A percentile compares a stretch with the other conserved stretches of the same genome.
phyloP scores from a whole-genome alignment of 2,113 vertebrate species.

The Ctenomys sociabilis region DNA sequence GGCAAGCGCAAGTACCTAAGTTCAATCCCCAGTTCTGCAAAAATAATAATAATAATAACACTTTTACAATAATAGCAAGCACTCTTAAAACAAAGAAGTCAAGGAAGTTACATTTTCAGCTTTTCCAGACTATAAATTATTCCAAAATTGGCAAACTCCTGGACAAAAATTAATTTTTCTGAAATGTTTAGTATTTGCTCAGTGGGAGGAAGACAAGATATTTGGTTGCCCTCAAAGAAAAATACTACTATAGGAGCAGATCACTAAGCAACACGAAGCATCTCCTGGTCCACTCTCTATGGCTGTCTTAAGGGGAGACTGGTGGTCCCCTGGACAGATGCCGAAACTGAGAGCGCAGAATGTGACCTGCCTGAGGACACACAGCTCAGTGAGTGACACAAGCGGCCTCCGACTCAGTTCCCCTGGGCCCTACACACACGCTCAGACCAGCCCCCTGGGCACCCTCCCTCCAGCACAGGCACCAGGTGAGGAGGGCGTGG shows the following conservation, averaged over 20 bases:
- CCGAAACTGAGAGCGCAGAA: too few species aligned
- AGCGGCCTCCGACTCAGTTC: too few species aligned
- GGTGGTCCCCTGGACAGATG: too few species aligned
- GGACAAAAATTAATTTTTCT: conserved; percentile 32
- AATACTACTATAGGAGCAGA: background rate
- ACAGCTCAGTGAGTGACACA: too few species aligned
- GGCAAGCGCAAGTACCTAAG: too few species aligned
- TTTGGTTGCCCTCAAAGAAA: conserved; percentile 8
- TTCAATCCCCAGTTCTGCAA: too few species aligned
- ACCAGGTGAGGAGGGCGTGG: background rate
- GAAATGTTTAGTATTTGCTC: conserved; percentile 7
- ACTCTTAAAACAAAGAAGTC: background rate
- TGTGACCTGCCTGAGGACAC: too few species aligned
- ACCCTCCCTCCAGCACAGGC: background rate
- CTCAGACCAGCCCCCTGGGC: too few species aligned
- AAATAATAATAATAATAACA: too few species aligned
- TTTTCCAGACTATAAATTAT: too few species aligned
- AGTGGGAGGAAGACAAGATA: background rate
- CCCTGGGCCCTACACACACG: too few species aligned
- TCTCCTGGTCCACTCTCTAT: background rate
- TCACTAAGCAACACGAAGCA: background rate
- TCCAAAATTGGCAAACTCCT: too few species aligned
- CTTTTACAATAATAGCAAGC: background rate
- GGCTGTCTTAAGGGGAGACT: background rate
- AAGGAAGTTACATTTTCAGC: background rate